Evolutionary conservation across 2,797 vertebrate genomes (phyloP).

Genomic region (Pipistrellus nathusii): DNA sequence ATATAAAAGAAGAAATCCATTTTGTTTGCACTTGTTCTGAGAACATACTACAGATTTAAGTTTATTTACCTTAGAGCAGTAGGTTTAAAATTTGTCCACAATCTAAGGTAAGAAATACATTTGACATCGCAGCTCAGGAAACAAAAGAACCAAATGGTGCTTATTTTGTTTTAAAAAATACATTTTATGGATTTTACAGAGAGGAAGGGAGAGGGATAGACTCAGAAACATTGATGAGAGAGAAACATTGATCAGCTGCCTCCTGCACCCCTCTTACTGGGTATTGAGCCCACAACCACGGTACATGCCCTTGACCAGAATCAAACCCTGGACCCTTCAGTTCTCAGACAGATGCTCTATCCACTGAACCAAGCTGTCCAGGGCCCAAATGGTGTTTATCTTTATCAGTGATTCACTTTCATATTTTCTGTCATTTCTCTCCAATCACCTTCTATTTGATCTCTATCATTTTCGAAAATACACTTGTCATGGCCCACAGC

Average conservation of each 20-base stretch:
- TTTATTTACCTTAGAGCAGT: neutral
- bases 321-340: too few relatives aligned
- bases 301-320: too few relatives aligned
- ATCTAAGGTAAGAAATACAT: neutral
- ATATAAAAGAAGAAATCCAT: neutral
- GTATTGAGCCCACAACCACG: too few relatives aligned
- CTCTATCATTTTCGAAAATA: conserved; percentile 19
- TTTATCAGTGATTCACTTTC: neutral
- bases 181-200: too few relatives aligned
- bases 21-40: neutral
- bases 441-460: neutral
- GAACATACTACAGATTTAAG: neutral
- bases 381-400: neutral
- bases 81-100: neutral
- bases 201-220: too few relatives aligned
- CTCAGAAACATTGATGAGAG: too few relatives aligned
- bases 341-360: too few relatives aligned
- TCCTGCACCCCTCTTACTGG: too few relatives aligned
- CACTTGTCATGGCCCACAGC: neutral
- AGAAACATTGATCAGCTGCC: too few relatives aligned
- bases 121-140: conserved; percentile 30
- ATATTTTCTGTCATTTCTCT: neutral
- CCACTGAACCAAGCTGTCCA: too few relatives aligned
- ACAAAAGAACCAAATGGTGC: neutral
- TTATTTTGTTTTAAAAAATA: neutral